Conservation (phyloP, 2,888 invertebrate species). For the Choreutis nemorana region DNA sequence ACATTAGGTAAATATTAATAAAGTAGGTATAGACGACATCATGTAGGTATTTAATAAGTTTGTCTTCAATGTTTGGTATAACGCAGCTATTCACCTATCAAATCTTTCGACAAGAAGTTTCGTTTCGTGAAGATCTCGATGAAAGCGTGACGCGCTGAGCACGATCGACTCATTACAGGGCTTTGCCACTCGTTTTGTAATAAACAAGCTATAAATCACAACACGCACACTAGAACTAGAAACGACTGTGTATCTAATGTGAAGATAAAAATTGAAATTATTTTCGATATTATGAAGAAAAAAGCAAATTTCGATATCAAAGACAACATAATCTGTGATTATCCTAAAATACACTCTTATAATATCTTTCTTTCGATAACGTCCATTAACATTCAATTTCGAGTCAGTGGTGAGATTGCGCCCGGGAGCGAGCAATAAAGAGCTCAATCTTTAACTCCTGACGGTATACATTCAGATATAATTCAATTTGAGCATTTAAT, state of each 20-base stretch:
- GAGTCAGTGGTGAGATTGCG: slow-evolving; percentile 17
- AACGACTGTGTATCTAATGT: not conserved
- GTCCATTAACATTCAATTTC: slow-evolving; percentile 20
- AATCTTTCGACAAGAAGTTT: no score
- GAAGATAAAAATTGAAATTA: no score
- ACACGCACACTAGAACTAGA: not conserved
- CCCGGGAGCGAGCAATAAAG: slow-evolving; percentile 22
- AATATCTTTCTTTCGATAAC: slow-evolving; percentile 1
- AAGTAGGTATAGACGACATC: no score
- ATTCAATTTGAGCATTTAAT: slow-evolving; percentile 48
- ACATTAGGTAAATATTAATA: no score
- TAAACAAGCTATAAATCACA: not conserved
- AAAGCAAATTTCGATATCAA: no score
- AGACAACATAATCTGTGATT: no score
- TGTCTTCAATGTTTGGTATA: no score
- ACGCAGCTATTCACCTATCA: no score
- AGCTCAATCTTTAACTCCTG: slow-evolving; percentile 23
- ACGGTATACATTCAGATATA: slow-evolving; percentile 37
- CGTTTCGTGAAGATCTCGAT: slow-evolving; percentile 16
- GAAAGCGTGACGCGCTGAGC: slow-evolving; percentile 33
- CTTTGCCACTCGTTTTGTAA: not conserved
- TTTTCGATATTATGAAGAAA: no score
- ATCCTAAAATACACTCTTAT: not conserved
- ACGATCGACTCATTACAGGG: slow-evolving; percentile 16
- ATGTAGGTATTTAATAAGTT: no score